These are phyloP conservation scores for Dendrocincla fuliginosa DNA, from an alignment of 2,797 vertebrate genomes.

Conservation along the genomic window DNA sequence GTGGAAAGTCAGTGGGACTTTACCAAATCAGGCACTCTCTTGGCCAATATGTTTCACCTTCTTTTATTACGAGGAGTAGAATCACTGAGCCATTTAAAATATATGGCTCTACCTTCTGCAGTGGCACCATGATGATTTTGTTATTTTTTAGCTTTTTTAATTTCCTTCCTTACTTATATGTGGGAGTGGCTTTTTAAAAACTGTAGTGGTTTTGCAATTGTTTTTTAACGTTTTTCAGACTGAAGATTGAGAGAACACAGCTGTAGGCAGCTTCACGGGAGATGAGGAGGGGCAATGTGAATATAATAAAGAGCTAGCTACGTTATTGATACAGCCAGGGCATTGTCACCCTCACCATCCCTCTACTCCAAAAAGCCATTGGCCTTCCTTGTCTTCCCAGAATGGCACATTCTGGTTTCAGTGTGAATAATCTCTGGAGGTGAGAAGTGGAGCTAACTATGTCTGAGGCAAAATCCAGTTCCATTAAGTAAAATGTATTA, in stretches of 20 bases:
- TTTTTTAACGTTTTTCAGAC: slow-evolving; percentile 27
- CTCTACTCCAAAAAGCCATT: not conserved
- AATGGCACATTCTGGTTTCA: not conserved
- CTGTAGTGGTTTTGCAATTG: not conserved
- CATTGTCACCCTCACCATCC: not conserved
- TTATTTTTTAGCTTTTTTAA: not conserved
- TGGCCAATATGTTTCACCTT: not conserved
- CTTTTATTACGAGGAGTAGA: not conserved
- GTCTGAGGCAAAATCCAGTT: not conserved
- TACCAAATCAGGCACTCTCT: not conserved
- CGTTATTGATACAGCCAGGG: not conserved
- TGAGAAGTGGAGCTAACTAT: not conserved
- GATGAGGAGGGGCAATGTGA: slow-evolving; percentile 8
- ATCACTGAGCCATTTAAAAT: not conserved
- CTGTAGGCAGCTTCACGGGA: slow-evolving; percentile 21
- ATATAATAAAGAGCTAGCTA: not conserved
- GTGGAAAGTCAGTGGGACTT: not conserved
- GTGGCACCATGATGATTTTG: not conserved
- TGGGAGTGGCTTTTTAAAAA: slow-evolving; percentile 15
- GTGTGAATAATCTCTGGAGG: not conserved
- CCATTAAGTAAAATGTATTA: not conserved
- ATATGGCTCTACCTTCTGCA: not conserved
- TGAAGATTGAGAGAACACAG: not conserved
- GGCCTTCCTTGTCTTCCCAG: not conserved
- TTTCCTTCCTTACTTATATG: not conserved